These are phyloP conservation scores for Osmoderma eremita DNA, from an alignment of 2,888 invertebrate species.

Conservation along the genomic window DNA sequence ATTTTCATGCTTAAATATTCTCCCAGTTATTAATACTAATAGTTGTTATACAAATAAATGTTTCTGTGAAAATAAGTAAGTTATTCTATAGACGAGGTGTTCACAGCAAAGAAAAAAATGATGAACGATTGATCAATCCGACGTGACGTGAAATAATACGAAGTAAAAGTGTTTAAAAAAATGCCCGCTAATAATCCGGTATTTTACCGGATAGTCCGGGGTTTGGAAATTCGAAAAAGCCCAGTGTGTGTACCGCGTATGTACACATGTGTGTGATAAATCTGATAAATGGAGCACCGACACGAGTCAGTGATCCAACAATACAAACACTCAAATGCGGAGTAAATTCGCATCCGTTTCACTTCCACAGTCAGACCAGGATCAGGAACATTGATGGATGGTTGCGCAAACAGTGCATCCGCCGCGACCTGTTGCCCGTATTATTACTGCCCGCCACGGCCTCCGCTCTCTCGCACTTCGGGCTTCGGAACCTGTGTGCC, in stretches of 20 bases:
- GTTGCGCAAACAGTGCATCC: conserved; percentile 58
- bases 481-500: conserved; percentile 21
- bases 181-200: conserved; percentile 38
- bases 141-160: conserved; percentile 32
- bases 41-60: too few relatives aligned
- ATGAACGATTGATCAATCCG: conserved; percentile 29
- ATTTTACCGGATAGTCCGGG: too few relatives aligned
- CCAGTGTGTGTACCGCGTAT: conserved; percentile 38
- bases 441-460: conserved; percentile 24
- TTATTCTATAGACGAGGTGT: too few relatives aligned
- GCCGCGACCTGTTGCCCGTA: conserved; percentile 58
- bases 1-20: too few relatives aligned
- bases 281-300: conserved; percentile 63
- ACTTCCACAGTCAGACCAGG: conserved; percentile 52
- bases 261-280: conserved; percentile 54
- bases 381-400: conserved; percentile 58
- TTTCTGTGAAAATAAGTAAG: too few relatives aligned
- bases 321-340: conserved; percentile 64
- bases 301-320: conserved; percentile 63
- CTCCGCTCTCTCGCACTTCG: conserved; percentile 47
- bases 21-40: too few relatives aligned
- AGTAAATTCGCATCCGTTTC: conserved; percentile 62
- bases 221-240: too few relatives aligned
- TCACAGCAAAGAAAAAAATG: too few relatives aligned
- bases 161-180: conserved; percentile 35